These are phyloP conservation scores for Vultur gryphus DNA, from an alignment of 2,797 vertebrate genomes.

Conservation along the genomic window DNA sequence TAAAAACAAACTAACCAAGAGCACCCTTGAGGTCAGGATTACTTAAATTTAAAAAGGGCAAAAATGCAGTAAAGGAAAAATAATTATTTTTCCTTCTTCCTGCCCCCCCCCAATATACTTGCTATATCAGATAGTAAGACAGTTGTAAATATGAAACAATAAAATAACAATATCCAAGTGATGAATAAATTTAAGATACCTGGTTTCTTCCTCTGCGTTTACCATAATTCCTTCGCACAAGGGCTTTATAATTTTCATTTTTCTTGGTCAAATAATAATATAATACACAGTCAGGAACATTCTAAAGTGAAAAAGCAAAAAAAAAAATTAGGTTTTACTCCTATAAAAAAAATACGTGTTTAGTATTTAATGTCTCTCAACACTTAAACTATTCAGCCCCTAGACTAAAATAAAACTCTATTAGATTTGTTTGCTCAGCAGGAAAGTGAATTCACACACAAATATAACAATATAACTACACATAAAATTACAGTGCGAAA, in stretches of 20 bases:
- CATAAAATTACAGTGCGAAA: not conserved
- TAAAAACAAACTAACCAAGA: not conserved
- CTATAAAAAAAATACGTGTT: not conserved
- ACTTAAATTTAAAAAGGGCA: not conserved
- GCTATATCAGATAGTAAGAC: not conserved
- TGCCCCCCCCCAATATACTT: not conserved
- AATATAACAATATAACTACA: not conserved
- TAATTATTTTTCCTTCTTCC: not conserved
- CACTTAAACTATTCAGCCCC: not conserved
- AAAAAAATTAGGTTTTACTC: not conserved
- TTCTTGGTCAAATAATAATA: constrained; percentile 99
- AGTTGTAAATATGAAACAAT: not conserved
- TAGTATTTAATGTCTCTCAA: not conserved
- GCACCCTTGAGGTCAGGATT: not conserved
- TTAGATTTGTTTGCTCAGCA: not conserved
- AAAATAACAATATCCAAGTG: not conserved
- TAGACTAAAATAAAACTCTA: not conserved
- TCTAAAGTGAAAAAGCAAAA: constrained; percentile 72
- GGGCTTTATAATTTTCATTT: constrained; percentile 97
- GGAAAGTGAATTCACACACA: not conserved
- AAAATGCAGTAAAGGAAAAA: not conserved
- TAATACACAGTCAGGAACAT: constrained; percentile 94
- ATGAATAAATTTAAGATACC: constrained; percentile 70
- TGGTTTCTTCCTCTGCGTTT: constrained; percentile 94
- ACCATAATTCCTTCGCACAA: constrained; percentile 94